Base-by-base conservation (phyloP, 2,113 vertebrate genomes). In the Xiphorhynchus elegans region DNA sequence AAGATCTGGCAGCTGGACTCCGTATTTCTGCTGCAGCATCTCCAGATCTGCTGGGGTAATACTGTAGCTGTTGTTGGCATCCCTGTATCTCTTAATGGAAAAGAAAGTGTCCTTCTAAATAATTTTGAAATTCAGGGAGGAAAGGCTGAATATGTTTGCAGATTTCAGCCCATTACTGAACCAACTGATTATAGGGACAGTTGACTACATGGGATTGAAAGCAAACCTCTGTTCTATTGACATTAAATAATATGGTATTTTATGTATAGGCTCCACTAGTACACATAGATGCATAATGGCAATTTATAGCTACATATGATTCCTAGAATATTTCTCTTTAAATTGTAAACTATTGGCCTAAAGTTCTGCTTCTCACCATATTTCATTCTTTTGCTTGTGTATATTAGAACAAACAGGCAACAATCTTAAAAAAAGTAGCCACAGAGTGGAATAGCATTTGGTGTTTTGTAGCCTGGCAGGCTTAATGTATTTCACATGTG, bases 381-480 rank as follows among this genome's bases (percentile, higher is more conserved):
- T 84, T 67, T 83, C 8, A 15, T 56, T 86, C 24, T 75, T 69
- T 39, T 62, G 8, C 19, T 66, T 62, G 19, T 44, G 23, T 33
- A 8, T 2, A 2, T 47, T 62, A 44, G 33, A 60, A 23, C 24
- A 60, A 81, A 56, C 1, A 8, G 40, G 9, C 52, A 89, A 26
- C 35, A 86, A 1, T 24, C 53, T n/a, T 50, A 52, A 62, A 88
- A 96, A 64, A 89, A 72, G 95, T 84, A 76, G 19, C 55, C 88
- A 40, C 50, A 78, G 95, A 77, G 68, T 52, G 67, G 52, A 95
- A 74, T 58, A 83, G 82, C 42, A 68, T 75, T 93, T 87, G 53
- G 9, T 96, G 80, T 68, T 93, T 90, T 93, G 69, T 95, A 94
- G 95, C 60, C 90, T 95, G 82, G 39, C 72, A 89, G 80, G 24